Evolutionary conservation across 2,113 vertebrate genomes (phyloP).

Genomic region (Agelaius tricolor): DNA sequence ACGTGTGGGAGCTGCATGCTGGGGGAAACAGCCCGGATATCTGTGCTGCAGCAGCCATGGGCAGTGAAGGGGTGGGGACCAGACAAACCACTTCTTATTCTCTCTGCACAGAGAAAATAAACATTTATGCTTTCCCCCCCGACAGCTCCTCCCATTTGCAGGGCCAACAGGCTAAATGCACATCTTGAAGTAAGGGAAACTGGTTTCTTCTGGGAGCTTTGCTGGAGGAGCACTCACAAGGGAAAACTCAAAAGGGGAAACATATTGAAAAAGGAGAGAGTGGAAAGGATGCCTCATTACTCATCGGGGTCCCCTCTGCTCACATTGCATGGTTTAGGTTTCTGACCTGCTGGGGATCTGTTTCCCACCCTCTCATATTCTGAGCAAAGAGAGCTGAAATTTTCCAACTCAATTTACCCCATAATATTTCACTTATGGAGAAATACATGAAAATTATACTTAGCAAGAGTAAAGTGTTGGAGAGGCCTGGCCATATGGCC

Average conservation of each 20-base stretch:
- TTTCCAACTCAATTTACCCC: background rate
- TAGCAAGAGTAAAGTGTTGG: background rate
- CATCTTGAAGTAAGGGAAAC: background rate
- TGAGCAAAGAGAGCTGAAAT: background rate
- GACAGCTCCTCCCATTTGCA: background rate
- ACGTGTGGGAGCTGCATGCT: fast-evolving
- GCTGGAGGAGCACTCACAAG: background rate
- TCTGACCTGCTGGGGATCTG: background rate
- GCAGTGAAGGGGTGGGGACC: background rate
- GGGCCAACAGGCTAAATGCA: background rate
- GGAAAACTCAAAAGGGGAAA: background rate
- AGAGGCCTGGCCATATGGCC: background rate
- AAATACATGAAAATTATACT: background rate
- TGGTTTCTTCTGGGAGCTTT: background rate
- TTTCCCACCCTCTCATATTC: background rate
- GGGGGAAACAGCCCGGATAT: background rate
- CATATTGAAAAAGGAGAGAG: background rate
- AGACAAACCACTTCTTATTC: background rate
- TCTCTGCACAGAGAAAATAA: background rate
- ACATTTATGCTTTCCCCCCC: background rate
- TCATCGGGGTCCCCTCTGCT: background rate
- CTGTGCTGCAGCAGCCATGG: fast-evolving
- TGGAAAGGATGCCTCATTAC: fast-evolving
- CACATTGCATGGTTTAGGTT: background rate
- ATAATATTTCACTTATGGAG: background rate